phyloP scores from a whole-genome alignment of 2,113 vertebrate genomes.

The Alces alces region DNA sequence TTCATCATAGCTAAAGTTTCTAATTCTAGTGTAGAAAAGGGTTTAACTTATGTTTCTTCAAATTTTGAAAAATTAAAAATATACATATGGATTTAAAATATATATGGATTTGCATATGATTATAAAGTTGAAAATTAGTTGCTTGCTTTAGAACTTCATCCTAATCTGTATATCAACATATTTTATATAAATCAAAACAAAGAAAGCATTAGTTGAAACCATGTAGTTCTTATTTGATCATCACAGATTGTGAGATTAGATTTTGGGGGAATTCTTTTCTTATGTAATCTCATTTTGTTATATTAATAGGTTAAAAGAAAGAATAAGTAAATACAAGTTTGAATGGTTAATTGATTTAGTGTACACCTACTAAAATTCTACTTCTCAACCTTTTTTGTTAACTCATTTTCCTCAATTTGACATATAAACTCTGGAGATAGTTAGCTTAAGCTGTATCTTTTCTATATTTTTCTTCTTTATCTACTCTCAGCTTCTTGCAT shows the following conservation, averaged over 20 bases:
- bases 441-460: background rate
- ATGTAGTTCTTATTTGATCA: background rate
- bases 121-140: background rate
- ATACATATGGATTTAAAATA: background rate
- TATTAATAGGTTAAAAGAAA: background rate
- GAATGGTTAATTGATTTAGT: background rate
- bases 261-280: background rate
- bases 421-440: background rate
- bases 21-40: background rate
- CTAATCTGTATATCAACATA: background rate
- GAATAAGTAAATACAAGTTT: background rate
- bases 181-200: background rate
- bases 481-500: background rate
- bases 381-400: background rate
- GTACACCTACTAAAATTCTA: background rate
- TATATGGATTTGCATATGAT: background rate
- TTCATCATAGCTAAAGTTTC: background rate
- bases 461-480: background rate
- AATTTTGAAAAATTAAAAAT: background rate
- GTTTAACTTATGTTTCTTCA: background rate
- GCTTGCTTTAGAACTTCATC: background rate
- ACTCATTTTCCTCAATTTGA: background rate
- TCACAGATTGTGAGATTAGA: background rate
- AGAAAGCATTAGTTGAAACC: background rate
- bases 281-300: background rate